These are phyloP conservation scores for Tragulus kanchil DNA, from an alignment of 2,113 vertebrate species.

Conservation along the genomic window DNA sequence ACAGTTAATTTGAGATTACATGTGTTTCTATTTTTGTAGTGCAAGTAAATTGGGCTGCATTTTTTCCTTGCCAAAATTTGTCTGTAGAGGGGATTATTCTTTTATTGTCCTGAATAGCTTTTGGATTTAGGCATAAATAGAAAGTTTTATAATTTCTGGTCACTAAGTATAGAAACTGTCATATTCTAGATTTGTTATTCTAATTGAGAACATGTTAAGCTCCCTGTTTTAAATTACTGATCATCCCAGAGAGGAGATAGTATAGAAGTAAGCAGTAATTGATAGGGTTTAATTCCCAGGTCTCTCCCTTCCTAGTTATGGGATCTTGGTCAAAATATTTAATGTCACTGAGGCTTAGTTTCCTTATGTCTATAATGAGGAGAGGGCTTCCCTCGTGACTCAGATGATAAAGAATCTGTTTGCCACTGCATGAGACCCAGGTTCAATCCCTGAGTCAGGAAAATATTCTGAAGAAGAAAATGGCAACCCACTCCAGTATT, in stretches of 20 bases:
- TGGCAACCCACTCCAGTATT: no score
- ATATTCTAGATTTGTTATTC: slow-evolving; percentile 36
- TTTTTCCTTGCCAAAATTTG: slow-evolving; percentile 71
- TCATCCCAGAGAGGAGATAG: background rate
- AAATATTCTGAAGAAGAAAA: no score
- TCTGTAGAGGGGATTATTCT: slow-evolving; percentile 64
- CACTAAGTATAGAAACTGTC: slow-evolving; percentile 31
- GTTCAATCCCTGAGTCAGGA: no score
- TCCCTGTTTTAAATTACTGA: background rate
- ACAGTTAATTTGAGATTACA: slow-evolving; percentile 73
- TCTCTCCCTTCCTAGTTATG: background rate
- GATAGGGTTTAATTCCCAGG: background rate
- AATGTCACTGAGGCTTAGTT: background rate
- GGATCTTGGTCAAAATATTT: background rate
- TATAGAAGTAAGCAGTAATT: background rate
- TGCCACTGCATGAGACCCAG: no score
- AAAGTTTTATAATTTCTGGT: slow-evolving; percentile 65
- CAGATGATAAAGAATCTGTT: no score
- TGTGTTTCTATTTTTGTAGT: slow-evolving; percentile 70
- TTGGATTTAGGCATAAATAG: slow-evolving; percentile 63
- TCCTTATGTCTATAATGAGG: background rate
- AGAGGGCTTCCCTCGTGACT: background rate
- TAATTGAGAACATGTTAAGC: background rate
- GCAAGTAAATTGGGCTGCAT: slow-evolving; percentile 54
- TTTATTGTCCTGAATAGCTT: slow-evolving; percentile 59